A percentile compares a stretch with the other conserved stretches of the same genome.
Conservation (phyloP, 2,797 vertebrate species). For the Sebastes dallii region DNA sequence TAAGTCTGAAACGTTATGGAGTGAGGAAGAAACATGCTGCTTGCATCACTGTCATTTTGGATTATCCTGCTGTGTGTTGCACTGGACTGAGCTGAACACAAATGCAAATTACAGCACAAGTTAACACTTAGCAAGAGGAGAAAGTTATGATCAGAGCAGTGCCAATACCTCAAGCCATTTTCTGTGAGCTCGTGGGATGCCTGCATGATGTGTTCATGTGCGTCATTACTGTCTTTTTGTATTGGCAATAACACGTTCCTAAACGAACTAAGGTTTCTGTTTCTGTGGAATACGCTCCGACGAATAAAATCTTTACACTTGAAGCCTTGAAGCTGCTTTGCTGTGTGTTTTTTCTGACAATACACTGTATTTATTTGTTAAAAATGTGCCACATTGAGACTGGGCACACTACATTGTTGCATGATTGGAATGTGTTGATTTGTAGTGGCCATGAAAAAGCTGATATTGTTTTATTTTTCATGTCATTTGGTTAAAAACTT, state of each 20-base stretch:
- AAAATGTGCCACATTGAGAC: neutral
- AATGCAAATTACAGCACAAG: slow-evolving; percentile 5
- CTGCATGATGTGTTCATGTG: slow-evolving; percentile 46
- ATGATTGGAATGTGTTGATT: neutral
- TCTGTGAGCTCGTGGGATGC: slow-evolving; percentile 31
- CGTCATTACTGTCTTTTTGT: slow-evolving; percentile 55
- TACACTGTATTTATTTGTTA: neutral
- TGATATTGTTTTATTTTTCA: neutral
- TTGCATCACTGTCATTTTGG: slow-evolving; percentile 12
- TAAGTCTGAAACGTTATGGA: neutral
- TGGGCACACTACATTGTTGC: neutral
- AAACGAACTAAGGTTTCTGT: slow-evolving; percentile 26
- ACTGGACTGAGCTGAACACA: neutral
- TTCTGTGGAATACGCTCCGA: slow-evolving; percentile 29
- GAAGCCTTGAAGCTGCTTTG: slow-evolving; percentile 17
- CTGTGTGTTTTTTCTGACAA: neutral
- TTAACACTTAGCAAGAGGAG: neutral
- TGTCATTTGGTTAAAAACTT: too few species aligned
- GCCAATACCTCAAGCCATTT: slow-evolving; percentile 38
- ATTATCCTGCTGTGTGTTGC: slow-evolving; percentile 28
- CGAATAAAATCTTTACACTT: slow-evolving; percentile 68
- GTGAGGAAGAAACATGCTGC: slow-evolving; percentile 6
- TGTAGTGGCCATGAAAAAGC: neutral
- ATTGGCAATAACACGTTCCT: slow-evolving; percentile 54
- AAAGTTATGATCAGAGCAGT: neutral